Evolutionary conservation across 2,797 vertebrate genomes (phyloP), one percentile per base, ranked within the genome.

Genomic region (Trachops cirrhosus): DNA sequence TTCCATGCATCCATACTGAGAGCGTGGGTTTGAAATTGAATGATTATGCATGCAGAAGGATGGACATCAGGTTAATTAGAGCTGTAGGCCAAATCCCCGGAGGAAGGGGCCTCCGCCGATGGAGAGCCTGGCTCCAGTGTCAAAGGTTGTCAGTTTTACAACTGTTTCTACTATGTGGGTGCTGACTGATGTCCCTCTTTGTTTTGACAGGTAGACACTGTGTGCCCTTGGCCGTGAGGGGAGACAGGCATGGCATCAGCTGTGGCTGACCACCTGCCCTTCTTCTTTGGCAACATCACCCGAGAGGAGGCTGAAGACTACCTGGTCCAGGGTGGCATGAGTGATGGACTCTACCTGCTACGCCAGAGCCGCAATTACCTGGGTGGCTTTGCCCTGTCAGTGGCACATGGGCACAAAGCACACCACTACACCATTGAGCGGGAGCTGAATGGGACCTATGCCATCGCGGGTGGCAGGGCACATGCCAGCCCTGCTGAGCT

Each of bases 381-480:
- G 10, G 99, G 99, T 0, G 99, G 99, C 85, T 99, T 99, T 18
- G 99, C 99, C 0, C 98, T 99, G 12, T 99, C 99, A 0, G 98
- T 99, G 97, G 98, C 99, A 0, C 91, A 98, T 3, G 96, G 97
- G 21, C 97, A 97, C 59, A 99, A 98, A 91, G 99, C 98, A 75
- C 99, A 99, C 98, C 99, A 99, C 97, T 99, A 99, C 97, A 99
- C 99, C 88, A 99, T 99, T 9, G 99, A 99, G 98, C 98, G 98
- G 50, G 98, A 99, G 92, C 68, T 99, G 77, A 99, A 98, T 24
- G 99, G 99, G 22, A 99, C 98, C 0, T 99, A 99, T 0, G 99
- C 99, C 80, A 99, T 99, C 24, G 98, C 99, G 2, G 99, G 99
- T 0, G 99, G 99, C 62, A 99, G 99, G 93, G 99, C 99, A 0